Base-by-base conservation (phyloP, 2,113 vertebrate species). In the Artemisiospiza belli region DNA sequence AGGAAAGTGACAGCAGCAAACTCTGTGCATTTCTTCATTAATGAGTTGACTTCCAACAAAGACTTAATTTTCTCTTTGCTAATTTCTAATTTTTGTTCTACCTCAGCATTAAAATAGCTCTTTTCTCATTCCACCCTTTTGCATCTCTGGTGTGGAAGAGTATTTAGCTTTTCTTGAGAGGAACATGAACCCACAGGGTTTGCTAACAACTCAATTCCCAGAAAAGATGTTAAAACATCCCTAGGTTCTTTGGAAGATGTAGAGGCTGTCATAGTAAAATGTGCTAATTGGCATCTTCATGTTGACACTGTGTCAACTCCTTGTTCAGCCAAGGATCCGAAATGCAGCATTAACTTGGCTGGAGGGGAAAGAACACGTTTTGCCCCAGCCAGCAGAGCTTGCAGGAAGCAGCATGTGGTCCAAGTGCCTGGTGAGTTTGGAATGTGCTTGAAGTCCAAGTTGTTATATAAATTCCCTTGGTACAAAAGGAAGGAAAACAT, bases 261-360 rank as follows among this genome's bases (percentile, higher is more conserved):
- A 78, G 67, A 79, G 79, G 66, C 94, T 97, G 96, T 97, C 96
- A 95, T 58, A 44, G 73, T 81, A 73, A 95, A 95, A 77, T 55
- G 70, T 28, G 27, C 83, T 97, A 97, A 98, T 97, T 97, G 95
- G 91, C 69, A 70, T 96, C 86, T 94, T 94, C 23, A 21, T 43
- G 66, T 91, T 97, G 97, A 97, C 49, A 43, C 64, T 91, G 49
- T 69, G 89, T 96, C 96, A 96, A 67, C 61, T 85, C 72, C 94
- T 74, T 92, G 64, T 25, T 89, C 51, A 61, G 93, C 87, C 86
- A 94, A 95, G 69, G 77, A 81, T 97, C 94, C 83, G 70, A 87
- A 95, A 85, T 94, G 83, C 31, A 91, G n/a, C 41, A 73, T 95
- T 95, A 94, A 35, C 87, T 72, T 95, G 89, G 57, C 90, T 98